Evolutionary conservation across 2,888 invertebrate genomes (phyloP).

Genomic region (Sceliomorpha sp.): DNA sequence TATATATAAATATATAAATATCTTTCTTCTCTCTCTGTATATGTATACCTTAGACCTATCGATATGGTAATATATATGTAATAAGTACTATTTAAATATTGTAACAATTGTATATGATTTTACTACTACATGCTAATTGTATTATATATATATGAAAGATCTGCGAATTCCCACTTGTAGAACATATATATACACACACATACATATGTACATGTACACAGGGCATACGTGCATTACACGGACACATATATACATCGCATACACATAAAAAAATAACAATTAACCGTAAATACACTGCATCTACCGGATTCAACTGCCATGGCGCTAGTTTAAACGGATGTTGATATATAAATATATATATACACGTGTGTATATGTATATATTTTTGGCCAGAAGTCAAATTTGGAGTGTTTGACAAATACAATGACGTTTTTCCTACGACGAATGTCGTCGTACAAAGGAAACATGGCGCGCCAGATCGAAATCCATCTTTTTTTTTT

Average conservation of each 20-base stretch:
- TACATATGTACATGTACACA: slow-evolving; percentile 42
- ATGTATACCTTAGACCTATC: slow-evolving; percentile 74
- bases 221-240: slow-evolving; percentile 41
- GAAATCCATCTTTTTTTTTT: slow-evolving; percentile 45
- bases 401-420: slow-evolving; percentile 73
- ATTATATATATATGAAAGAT: slow-evolving; percentile 79
- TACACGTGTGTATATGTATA: slow-evolving; percentile 37
- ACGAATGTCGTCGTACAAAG: slow-evolving; percentile 54
- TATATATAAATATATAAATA: slow-evolving; percentile 69
- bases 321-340: slow-evolving; percentile 70
- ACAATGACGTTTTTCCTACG: slow-evolving; percentile 56
- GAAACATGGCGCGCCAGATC: slow-evolving; percentile 45
- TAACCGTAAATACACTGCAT: slow-evolving; percentile 36
- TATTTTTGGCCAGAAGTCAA: slow-evolving; percentile 74
- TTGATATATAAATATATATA: slow-evolving; percentile 56
- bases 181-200: slow-evolving; percentile 68
- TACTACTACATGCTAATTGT: slow-evolving; percentile 80
- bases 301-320: slow-evolving; percentile 75
- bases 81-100: slow-evolving; percentile 81
- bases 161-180: slow-evolving; percentile 79
- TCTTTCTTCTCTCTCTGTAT: slow-evolving; percentile 74
- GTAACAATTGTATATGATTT: slow-evolving; percentile 81
- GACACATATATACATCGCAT: slow-evolving; percentile 39
- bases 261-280: slow-evolving; percentile 18
- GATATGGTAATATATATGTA: slow-evolving; percentile 77